These are phyloP conservation scores for Quadroppia sp. DNA, from an alignment of 2,888 invertebrate genomes.

Conservation along the genomic window DNA sequence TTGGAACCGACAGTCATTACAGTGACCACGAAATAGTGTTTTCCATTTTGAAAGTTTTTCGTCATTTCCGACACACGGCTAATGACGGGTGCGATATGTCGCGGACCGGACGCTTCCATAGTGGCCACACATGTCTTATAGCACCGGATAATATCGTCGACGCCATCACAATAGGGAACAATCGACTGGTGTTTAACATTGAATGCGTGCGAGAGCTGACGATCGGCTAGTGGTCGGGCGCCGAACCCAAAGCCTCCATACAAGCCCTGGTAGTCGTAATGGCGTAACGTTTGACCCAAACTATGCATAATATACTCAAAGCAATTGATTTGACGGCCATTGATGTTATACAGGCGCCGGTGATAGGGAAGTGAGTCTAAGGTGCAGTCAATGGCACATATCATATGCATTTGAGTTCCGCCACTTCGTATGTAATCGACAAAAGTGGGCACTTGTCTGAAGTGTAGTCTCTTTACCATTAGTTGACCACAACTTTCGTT, in stretches of 20 bases:
- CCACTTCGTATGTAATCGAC: not conserved
- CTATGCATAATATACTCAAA: not conserved
- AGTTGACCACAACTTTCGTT: not conserved
- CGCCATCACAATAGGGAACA: constrained; percentile 6
- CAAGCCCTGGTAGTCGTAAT: constrained; percentile 7
- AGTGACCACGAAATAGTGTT: constrained; percentile 4
- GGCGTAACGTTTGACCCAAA: not conserved
- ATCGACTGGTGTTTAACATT: not conserved
- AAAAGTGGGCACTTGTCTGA: constrained; percentile 1
- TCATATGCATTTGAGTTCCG: constrained; percentile 1
- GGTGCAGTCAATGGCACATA: not conserved
- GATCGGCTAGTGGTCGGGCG: not conserved
- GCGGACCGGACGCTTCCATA: not conserved
- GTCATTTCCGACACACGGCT: not conserved
- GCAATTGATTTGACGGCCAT: not conserved
- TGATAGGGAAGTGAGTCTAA: not conserved
- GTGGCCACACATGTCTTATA: not conserved
- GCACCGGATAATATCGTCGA: not conserved
- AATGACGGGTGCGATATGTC: not conserved
- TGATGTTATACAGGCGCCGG: not conserved
- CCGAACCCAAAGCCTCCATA: constrained; percentile 3
- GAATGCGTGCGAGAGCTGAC: not conserved
- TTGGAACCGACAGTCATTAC: not conserved
- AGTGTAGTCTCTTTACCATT: not conserved
- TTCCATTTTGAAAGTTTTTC: constrained; percentile 9